A percentile compares a stretch with the other conserved stretches of the same genome.
Evolutionary conservation across 1,140 invertebrate genomes (phyloP).

Genomic region (Drosophila ohnishii): DNA sequence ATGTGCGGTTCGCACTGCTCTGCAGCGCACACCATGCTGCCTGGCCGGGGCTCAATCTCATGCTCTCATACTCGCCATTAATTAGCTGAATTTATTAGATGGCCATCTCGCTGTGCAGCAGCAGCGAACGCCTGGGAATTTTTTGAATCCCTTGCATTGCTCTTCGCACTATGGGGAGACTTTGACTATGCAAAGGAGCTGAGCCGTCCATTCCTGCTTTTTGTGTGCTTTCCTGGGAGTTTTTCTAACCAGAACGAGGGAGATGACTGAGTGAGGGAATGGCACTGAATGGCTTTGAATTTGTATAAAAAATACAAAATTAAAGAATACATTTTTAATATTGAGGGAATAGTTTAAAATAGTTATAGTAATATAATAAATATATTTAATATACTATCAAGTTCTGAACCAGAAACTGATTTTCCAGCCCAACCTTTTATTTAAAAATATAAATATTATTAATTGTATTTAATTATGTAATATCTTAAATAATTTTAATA

Average conservation of each 20-base stretch:
- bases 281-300: too few relatives aligned
- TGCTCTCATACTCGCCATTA: slow-evolving; percentile 82
- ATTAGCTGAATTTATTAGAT: slow-evolving; percentile 83
- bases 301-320: background rate
- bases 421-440: too few relatives aligned
- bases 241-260: background rate
- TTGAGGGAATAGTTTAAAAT: too few relatives aligned
- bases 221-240: slow-evolving; percentile 13
- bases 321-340: too few relatives aligned
- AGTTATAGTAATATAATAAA: too few relatives aligned
- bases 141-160: slow-evolving; percentile 77
- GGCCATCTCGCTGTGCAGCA: slow-evolving; percentile 67
- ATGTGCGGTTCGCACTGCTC: slow-evolving; percentile 65
- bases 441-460: too few relatives aligned
- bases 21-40: slow-evolving; percentile 5
- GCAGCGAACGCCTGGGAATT: slow-evolving; percentile 76
- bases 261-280: slow-evolving; percentile 14
- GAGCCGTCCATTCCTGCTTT: slow-evolving; percentile 5
- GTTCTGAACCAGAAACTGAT: too few relatives aligned
- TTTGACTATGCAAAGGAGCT: slow-evolving; percentile 56
- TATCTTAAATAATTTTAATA: background rate
- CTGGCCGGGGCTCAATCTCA: slow-evolving; percentile 63
- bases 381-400: too few relatives aligned
- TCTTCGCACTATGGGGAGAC: slow-evolving; percentile 57
- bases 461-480: background rate